These are phyloP conservation scores for Apis cerana DNA, from an alignment of 1,140 invertebrate genomes.

Conservation along the genomic window DNA sequence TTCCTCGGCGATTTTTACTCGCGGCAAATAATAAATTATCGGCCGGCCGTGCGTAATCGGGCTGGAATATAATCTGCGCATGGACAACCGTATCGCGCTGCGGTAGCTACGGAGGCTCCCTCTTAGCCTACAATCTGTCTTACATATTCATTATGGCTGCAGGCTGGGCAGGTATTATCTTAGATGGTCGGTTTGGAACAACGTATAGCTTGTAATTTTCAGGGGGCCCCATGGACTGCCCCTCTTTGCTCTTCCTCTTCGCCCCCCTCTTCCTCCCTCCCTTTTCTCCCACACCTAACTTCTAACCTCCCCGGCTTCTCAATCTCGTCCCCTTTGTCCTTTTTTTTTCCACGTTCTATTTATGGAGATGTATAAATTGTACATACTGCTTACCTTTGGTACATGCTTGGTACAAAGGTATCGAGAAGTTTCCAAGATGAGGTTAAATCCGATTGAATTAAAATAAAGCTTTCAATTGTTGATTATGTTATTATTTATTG, in stretches of 20 bases:
- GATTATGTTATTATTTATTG: no score
- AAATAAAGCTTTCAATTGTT: no score
- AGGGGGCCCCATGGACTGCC: conserved; percentile 68
- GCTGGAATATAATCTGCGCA: conserved; percentile 73
- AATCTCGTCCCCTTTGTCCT: not conserved
- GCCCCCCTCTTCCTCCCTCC: conserved; percentile 4
- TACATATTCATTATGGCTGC: conserved; percentile 82
- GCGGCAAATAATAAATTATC: conserved; percentile 70
- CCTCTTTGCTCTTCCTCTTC: conserved; percentile 49
- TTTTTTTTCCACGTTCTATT: not conserved
- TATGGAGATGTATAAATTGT: not conserved
- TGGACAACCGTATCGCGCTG: conserved; percentile 77
- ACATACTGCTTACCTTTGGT: no score
- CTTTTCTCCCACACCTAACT: conserved; percentile 34
- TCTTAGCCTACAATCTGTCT: conserved; percentile 82
- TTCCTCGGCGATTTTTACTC: conserved; percentile 65
- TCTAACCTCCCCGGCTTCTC: conserved; percentile 1
- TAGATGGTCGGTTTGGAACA: conserved; percentile 80
- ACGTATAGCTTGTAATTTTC: conserved; percentile 82
- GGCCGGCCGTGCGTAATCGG: conserved; percentile 67
- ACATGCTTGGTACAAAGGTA: no score
- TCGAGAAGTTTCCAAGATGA: no score
- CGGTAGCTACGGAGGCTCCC: conserved; percentile 79
- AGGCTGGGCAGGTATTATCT: conserved; percentile 81
- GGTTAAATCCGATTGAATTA: no score